Base-by-base conservation (phyloP, 2,888 invertebrate genomes). In the Leucania comma region DNA sequence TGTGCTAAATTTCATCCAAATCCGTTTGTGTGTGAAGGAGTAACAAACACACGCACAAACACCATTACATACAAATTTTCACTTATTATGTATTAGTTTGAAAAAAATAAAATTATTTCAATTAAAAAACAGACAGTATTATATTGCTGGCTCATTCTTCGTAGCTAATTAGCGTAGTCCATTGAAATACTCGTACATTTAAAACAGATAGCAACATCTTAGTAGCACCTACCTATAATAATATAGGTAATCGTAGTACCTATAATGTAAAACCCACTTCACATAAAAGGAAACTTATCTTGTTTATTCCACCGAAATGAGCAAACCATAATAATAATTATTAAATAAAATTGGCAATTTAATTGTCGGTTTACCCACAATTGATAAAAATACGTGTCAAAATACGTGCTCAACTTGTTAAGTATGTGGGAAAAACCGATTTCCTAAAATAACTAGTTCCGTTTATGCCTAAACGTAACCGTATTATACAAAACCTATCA, bases 221-320 rank as follows among this genome's bases (percentile, higher is more conserved):
- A n/a, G n/a, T n/a, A n/a, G n/a, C n/a, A n/a, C n/a, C n/a, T n/a
- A n/a, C n/a, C n/a, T n/a, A n/a, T n/a, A n/a, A n/a, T n/a, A n/a
- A n/a, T n/a, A n/a, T n/a, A n/a, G n/a, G n/a, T n/a, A n/a, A n/a
- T n/a, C n/a, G n/a, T n/a, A n/a, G n/a, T n/a, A n/a, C n/a, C n/a
- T n/a, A 69, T 42, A 42, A 10, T 68, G 42, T 29, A 50, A 53
- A 70, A 62, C 32, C 62, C 63, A 63, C 53, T 48, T 48, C n/a
- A 73, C 46, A 6, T 53, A 38, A 29, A 59, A 24, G 42, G 9
- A 46, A 59, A 50, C 22, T 38, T 72, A 20, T 29, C 17, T 38
- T 62, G 53, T 62, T 46, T 61, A 68, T 68, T 48, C 57, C 46
- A 17, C 26, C n/a, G 17, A 59, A 9, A 48, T 48, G 68, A 10